These are phyloP conservation scores for Ardeotis arabs DNA, from an alignment of 2,113 vertebrate genomes.

Conservation along the genomic window DNA sequence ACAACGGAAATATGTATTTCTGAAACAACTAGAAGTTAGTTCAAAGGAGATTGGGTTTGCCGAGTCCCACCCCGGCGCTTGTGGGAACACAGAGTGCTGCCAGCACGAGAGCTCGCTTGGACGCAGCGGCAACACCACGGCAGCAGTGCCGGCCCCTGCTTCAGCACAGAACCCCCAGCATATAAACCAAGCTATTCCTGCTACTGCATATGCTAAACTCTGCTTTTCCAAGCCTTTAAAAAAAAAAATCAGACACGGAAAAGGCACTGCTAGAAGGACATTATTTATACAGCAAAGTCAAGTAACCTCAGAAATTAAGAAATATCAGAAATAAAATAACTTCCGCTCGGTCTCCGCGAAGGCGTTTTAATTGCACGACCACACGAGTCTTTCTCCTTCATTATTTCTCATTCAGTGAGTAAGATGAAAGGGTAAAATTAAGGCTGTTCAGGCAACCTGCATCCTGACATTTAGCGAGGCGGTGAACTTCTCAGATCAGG, in stretches of 20 bases:
- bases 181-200: background rate
- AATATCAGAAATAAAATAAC: background rate
- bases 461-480: background rate
- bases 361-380: background rate
- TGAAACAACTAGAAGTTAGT: background rate
- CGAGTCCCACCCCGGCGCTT: rapidly evolving
- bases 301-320: background rate
- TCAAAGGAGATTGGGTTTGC: background rate
- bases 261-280: background rate
- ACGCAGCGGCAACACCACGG: rapidly evolving
- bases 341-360: background rate
- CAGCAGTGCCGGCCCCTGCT: background rate
- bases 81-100: rapidly evolving
- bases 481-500: background rate
- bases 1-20: rapidly evolving
- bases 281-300: background rate
- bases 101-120: rapidly evolving
- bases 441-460: background rate
- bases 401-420: background rate
- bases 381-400: rapidly evolving
- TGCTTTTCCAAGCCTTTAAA: background rate
- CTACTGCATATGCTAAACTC: rapidly evolving
- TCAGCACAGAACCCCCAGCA: rapidly evolving
- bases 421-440: background rate
- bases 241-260: background rate